These are phyloP conservation scores for Calliphora vicina DNA, from an alignment of 1,140 invertebrate species.

Conservation along the genomic window DNA sequence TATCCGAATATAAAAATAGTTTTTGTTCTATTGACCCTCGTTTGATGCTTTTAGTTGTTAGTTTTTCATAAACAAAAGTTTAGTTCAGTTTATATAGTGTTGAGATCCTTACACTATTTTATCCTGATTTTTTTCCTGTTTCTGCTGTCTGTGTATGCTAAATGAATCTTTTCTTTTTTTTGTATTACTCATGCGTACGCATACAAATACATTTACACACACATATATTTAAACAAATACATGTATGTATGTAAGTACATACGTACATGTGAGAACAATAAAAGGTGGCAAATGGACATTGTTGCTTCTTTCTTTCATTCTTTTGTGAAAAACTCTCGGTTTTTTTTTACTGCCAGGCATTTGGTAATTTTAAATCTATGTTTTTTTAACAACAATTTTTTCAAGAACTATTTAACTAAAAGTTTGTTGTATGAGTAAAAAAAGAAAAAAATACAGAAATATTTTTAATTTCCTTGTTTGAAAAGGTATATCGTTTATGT, in stretches of 20 bases:
- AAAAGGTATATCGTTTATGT: neutral
- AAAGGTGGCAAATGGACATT: constrained; percentile 15
- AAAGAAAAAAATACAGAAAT: neutral
- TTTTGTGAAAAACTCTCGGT: neutral
- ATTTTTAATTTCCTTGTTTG: neutral
- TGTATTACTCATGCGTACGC: neutral
- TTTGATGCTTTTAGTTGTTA: neutral
- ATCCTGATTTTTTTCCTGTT: neutral
- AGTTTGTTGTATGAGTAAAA: neutral
- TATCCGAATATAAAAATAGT: too few species aligned
- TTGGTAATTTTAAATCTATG: neutral
- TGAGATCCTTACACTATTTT: neutral
- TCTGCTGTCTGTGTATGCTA: neutral
- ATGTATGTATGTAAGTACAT: neutral
- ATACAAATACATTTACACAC: neutral
- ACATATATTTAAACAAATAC: neutral
- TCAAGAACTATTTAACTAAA: neutral
- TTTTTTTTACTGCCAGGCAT: neutral
- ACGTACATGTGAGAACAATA: neutral
- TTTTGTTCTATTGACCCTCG: neutral
- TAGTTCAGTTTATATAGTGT: neutral
- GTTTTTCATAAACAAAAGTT: neutral
- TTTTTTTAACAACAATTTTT: neutral
- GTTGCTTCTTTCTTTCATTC: neutral
- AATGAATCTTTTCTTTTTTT: neutral